phyloP scores from a whole-genome alignment of 2,888 invertebrate species.

The Patella ulyssiponensis region DNA sequence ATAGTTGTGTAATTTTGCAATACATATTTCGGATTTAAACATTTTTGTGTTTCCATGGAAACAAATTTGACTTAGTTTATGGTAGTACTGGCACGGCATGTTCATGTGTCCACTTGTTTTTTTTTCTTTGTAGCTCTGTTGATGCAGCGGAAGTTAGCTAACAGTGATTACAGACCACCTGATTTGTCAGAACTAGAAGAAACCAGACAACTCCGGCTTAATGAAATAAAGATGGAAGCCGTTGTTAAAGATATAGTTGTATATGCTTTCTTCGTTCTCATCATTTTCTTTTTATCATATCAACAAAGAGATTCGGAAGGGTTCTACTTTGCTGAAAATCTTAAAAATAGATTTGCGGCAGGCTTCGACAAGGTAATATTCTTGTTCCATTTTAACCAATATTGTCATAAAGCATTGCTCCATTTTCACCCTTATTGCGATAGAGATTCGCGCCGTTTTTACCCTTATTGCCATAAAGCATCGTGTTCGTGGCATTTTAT shows the following conservation, averaged over 20 bases:
- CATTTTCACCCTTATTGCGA: too few relatives aligned
- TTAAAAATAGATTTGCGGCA: conserved; percentile 60
- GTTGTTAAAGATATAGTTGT: conserved; percentile 66
- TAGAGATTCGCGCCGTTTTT: too few relatives aligned
- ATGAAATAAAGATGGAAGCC: conserved; percentile 70
- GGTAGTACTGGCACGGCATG: too few relatives aligned
- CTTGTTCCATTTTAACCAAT: too few relatives aligned
- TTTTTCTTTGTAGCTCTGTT: conserved; percentile 58
- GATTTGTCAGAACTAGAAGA: conserved; percentile 61
- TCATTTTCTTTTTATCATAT: conserved; percentile 71
- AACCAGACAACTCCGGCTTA: conserved; percentile 60
- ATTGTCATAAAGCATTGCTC: too few relatives aligned
- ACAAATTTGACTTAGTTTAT: too few relatives aligned
- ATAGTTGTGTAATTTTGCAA: too few relatives aligned
- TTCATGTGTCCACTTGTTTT: neutral
- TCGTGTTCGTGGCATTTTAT: too few relatives aligned
- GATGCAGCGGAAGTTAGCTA: conserved; percentile 57
- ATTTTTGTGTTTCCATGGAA: too few relatives aligned
- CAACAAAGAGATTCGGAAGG: conserved; percentile 67
- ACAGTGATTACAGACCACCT: conserved; percentile 61
- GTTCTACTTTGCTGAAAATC: conserved; percentile 56
- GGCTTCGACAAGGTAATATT: conserved; percentile 50
- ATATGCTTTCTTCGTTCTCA: conserved; percentile 68
- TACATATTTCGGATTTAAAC: too few relatives aligned
- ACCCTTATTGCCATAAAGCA: too few relatives aligned